Base-by-base conservation (phyloP, 2,113 vertebrate species). In the Calonectris borealis region DNA sequence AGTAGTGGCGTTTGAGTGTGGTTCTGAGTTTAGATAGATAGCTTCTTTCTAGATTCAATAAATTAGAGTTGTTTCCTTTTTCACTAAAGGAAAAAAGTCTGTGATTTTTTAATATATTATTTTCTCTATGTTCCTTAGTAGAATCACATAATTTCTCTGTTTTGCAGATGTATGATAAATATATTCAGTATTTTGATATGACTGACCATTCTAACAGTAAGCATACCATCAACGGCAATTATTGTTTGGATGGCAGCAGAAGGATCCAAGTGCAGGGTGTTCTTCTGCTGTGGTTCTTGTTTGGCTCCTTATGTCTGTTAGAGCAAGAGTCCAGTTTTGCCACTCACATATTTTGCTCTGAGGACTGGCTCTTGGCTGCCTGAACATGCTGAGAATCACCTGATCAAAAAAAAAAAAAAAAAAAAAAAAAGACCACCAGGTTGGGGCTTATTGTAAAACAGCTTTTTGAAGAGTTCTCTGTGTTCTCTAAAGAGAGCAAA, bases 1-100 rank as follows among this genome's bases (percentile, higher is more conserved):
- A 0, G 0, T 13, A 48, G 24, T 26, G 42, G 2, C 12, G 9
- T 54, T 62, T 52, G 36, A 77, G 61, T 34, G 31, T 1, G 9
- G 9, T 44, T 88, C 49, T 61, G 34, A 8, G 3, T 61, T 83
- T 54, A 44, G 46, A 38, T 54, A 44, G 46, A 38, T 48, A 42
- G 5, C 26, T 76, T 66, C 27, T 81, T 89, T 86, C 14, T 51
- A 40, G 27, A 40, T 49, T 68, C 18, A 32, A 5, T 71, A 65
- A 57, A 21, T 44, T 62, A 49, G 32, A 46, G 17, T 64, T 92
- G 7, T 57, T 89, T 27, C 7, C 3, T 24, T 34, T 73, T 61
- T 42, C 31, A 34, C 22, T n/a, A 19, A 60, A 62, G 9, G 16
- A 55, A 60, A 70, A 2, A 2, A 26, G 5, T 9, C 14, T 25